Base-by-base conservation (phyloP, 2,888 invertebrate species). In the Thecocarcelia acutangulata region DNA sequence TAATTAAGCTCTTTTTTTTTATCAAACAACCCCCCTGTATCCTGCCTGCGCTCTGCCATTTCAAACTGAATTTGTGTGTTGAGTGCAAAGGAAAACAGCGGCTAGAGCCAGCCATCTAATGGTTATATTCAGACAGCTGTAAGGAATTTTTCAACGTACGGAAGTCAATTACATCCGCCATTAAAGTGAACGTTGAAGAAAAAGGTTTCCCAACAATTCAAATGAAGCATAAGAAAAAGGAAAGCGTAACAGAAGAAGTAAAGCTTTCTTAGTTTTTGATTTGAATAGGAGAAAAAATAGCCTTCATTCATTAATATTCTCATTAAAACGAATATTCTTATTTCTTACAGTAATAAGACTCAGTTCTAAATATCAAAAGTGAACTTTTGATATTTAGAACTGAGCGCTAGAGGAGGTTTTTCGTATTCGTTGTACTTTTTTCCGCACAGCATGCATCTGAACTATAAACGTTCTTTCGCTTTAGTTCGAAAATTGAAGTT, bases 121-220 rank as follows among this genome's bases (percentile, higher is more conserved):
- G 33, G 8, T 50, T 28, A 50, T 42, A 64, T 58, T 58, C 17
- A 58, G 48, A 48, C 72, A 79, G 28, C 59, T 66, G 72, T 59
- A 17, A 72, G 74, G 44, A 66, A 56, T 64, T 64, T 42, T 12
- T 46, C 64, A 24, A 40, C 58, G 70, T 58, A 76, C 75, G 79
- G 76, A 80, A 80, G 79, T 83, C 83, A 80, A 83, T 83, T 83
- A 83, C 76, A 80, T 83, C 80, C 76, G 79, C 80, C 80, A 80
- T 83, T 83, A 83, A 75, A 79, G 58, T 66, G 72, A 66, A 66
- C 58, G 58, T 66, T 59, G 19, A 63, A 63, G 68, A 61, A 50
- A 63, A 37, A 28, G 33, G 44, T 73, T 46, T 58, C 63, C 40
- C 48, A 56, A 63, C 63, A 77, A 72, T 52, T 56, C 44, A 77